These are phyloP conservation scores for Pachycephala philippinensis DNA, from an alignment of 2,113 vertebrate genomes.

Conservation along the genomic window DNA sequence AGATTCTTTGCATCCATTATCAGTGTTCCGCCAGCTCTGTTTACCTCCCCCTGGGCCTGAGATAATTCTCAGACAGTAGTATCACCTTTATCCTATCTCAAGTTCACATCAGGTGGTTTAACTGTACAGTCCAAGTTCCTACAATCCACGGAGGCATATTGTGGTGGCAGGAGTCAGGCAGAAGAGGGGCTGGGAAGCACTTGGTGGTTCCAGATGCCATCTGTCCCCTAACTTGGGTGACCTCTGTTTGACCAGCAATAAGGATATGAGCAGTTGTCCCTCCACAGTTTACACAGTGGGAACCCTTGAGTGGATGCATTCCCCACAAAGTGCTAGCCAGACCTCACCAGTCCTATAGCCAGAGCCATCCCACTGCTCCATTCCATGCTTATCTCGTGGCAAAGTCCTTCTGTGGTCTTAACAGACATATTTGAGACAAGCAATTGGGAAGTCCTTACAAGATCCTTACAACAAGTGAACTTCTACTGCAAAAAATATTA, in stretches of 20 bases:
- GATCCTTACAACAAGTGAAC: neutral
- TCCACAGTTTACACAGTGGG: neutral
- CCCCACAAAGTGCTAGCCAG: neutral
- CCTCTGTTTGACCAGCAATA: neutral
- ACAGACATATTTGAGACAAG: neutral
- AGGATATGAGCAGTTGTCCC: neutral
- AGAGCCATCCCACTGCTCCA: neutral
- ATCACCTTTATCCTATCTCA: neutral
- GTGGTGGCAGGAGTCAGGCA: neutral
- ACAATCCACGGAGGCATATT: neutral
- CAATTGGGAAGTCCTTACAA: neutral
- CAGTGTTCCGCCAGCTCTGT: neutral
- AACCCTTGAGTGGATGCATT: neutral
- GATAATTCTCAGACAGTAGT: neutral
- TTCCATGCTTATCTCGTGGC: neutral
- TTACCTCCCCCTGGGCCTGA: neutral
- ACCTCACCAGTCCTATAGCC: neutral
- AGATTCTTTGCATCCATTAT: neutral
- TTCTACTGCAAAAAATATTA: neutral
- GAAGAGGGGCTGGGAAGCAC: neutral
- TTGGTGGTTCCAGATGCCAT: neutral
- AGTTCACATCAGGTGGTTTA: neutral
- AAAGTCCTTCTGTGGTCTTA: neutral
- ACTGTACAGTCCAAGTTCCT: too few relatives aligned
- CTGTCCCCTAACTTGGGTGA: neutral